These are phyloP conservation scores for Lagorchestes hirsutus DNA, from an alignment of 2,797 vertebrate species.

Conservation along the genomic window DNA sequence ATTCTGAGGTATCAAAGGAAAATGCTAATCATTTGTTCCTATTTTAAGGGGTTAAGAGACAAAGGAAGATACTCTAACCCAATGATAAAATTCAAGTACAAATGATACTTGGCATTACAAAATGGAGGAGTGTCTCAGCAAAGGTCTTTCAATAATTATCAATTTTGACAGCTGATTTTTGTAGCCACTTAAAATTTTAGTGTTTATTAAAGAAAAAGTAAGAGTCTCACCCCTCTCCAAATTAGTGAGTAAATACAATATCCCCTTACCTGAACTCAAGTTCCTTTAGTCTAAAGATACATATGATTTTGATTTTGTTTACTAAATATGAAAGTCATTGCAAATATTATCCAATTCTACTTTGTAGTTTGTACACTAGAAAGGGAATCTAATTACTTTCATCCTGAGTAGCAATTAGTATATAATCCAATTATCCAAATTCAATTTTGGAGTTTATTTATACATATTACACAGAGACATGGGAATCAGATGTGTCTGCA, in stretches of 20 bases:
- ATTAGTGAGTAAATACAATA: not conserved
- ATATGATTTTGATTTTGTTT: slow-evolving; percentile 3
- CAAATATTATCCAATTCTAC: slow-evolving; percentile 17
- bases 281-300: slow-evolving; percentile 62
- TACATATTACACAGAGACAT: not conserved
- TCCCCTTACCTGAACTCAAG: slow-evolving; percentile 26
- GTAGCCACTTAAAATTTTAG: not conserved
- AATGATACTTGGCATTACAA: not conserved
- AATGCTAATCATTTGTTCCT: slow-evolving; percentile 23
- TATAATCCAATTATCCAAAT: slow-evolving; percentile 14
- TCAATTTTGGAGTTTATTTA: slow-evolving; percentile 29
- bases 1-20: slow-evolving; percentile 48
- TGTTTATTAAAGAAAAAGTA: slow-evolving; percentile 20
- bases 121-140: not conserved
- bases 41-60: not conserved
- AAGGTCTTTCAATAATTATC: slow-evolving; percentile 3
- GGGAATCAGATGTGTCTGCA: not conserved
- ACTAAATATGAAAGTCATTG: not conserved
- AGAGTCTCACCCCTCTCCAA: not conserved
- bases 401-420: slow-evolving; percentile 23
- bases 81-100: not conserved
- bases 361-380: slow-evolving; percentile 35
- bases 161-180: slow-evolving; percentile 7
- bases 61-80: not conserved
- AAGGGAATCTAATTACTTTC: slow-evolving; percentile 50